Evolutionary conservation across 2,113 vertebrate species (phyloP), one percentile per base, ranked within the genome.

Genomic region (Malurus melanocephalus): DNA sequence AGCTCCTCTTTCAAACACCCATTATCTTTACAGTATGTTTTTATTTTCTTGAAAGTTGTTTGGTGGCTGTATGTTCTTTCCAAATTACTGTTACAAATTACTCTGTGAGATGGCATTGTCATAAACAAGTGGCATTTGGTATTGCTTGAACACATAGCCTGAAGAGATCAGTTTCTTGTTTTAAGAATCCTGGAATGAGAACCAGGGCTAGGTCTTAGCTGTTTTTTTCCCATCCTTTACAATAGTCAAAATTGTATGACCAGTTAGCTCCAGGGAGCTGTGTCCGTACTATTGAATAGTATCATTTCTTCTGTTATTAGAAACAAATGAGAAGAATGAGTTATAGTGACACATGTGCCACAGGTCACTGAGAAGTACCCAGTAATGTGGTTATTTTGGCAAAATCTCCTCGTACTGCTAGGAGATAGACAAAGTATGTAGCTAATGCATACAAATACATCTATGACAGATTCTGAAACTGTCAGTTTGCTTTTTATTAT

Each of bases 341-440:
- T 71, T 85, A 13, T 0, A 60, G 45, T 3, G 1, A 26, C 4
- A 32, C 1, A 1, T 0, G 0, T 81, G n/a, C 32, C 0, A 0
- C 4, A 3, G 26, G 32, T 81, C 28, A 12, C 18, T 62, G 21
- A 55, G 33, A 80, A 56, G 23, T 9, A 65, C 7, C 4, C 23
- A 17, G 16, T 30, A 46, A 17, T 80, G 61, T 20, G 5, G 40
- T 74, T 76, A 26, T 57, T 93, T 87, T 76, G 59, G 32, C 32
- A 69, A 57, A 65, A 33, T 33, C 16, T 42, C 26, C 23, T 65
- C 12, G 13, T 57, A 26, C 26, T 52, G 15, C 33, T 61, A 22
- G 38, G 11, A 88, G 33, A 64, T 7, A 52, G 45, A 59, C 13
- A 42, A 59, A 90, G 13, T 52, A 23, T 9, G 13, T 42, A 80